A percentile compares a stretch with the other conserved stretches of the same genome.
Conservation (phyloP, 2,113 vertebrate species). For the Poeciliopsis turrubarensis region DNA sequence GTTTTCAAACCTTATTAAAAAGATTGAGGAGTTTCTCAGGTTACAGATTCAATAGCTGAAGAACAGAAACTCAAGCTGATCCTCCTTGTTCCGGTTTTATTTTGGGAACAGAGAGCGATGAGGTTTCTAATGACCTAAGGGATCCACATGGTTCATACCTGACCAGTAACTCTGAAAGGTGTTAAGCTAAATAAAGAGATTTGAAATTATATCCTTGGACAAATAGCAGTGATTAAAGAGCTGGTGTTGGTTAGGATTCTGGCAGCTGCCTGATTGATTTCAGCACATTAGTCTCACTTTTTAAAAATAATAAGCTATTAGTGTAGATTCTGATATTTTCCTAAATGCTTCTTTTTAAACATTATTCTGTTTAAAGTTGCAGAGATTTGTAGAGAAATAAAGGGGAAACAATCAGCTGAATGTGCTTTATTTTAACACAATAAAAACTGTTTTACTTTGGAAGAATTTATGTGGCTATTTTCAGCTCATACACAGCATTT, state of each 20-base stretch:
- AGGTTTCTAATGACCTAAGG: too few relatives aligned
- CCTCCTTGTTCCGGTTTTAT: neutral
- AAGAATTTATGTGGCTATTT: neutral
- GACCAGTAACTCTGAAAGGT: neutral
- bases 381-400: neutral
- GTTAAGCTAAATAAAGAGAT: neutral
- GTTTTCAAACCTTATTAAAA: too few relatives aligned
- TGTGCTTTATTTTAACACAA: neutral
- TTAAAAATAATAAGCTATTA: too few relatives aligned
- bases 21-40: too few relatives aligned
- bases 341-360: too few relatives aligned
- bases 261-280: neutral
- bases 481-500: neutral
- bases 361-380: neutral
- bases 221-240: neutral
- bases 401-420: neutral
- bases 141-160: neutral
- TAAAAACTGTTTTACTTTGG: neutral
- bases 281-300: neutral
- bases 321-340: too few relatives aligned
- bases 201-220: neutral
- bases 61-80: neutral
- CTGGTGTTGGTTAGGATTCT: neutral
- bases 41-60: neutral
- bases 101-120: neutral